These are phyloP conservation scores for Pachypanchax playfairii DNA, from an alignment of 2,113 vertebrate genomes.

Conservation along the genomic window DNA sequence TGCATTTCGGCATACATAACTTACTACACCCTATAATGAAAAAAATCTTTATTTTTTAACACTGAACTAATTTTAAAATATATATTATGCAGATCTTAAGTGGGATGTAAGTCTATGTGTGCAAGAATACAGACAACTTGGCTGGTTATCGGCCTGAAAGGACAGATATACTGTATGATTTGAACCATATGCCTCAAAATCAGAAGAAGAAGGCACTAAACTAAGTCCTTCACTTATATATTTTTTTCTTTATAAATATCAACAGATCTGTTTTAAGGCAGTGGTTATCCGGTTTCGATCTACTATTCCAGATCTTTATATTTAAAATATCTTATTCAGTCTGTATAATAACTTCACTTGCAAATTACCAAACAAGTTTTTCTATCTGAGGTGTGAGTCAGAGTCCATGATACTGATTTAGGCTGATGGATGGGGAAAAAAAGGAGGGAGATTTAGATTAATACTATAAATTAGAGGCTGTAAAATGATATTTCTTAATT, in stretches of 20 bases:
- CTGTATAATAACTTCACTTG: constrained; percentile 45
- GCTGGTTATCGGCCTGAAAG: constrained; percentile 51
- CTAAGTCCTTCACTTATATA: constrained; percentile 69
- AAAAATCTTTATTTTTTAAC: constrained; percentile 7
- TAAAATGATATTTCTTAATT: constrained; percentile 40
- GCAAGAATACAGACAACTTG: constrained; percentile 43
- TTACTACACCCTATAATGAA: constrained; percentile 39
- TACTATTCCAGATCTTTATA: constrained; percentile 21
- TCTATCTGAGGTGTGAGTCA: constrained; percentile 22
- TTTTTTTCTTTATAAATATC: constrained; percentile 52
- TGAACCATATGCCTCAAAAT: constrained; percentile 63
- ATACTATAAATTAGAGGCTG: constrained; percentile 56
- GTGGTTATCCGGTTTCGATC: constrained; percentile 63
- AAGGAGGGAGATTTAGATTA: constrained; percentile 21
- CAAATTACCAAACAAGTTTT: constrained; percentile 45
- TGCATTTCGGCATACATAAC: constrained; percentile 40
- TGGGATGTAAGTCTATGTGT: constrained; percentile 30
- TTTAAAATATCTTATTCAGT: constrained; percentile 38
- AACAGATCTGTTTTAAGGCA: constrained; percentile 75
- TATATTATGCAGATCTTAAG: constrained; percentile 33
- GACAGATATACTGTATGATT: constrained; percentile 50
- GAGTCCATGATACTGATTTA: constrained; percentile 38
- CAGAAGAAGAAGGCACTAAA: constrained; percentile 65
- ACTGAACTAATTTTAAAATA: constrained; percentile 31
- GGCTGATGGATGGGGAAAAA: constrained; percentile 7